phyloP scores from a whole-genome alignment of 2,113 vertebrate species.

The Anolis carolinensis region DNA sequence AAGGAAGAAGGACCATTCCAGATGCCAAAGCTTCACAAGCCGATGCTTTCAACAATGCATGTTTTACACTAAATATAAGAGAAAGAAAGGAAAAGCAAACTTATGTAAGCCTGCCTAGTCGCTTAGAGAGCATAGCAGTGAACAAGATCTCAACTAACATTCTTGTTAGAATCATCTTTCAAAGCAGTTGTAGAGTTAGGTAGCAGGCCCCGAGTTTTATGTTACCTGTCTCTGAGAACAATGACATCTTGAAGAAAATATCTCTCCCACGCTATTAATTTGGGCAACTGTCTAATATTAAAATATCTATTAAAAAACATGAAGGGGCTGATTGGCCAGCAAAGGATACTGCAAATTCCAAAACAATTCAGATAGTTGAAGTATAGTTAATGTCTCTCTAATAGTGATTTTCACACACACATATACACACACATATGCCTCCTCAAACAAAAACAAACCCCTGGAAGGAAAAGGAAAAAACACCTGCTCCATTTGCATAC shows the following conservation, averaged over 20 bases:
- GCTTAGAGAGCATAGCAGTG: slow-evolving; percentile 59
- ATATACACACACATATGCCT: slow-evolving; percentile 49
- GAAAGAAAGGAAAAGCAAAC: no score
- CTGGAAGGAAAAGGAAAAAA: slow-evolving; percentile 71
- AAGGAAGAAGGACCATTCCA: slow-evolving; percentile 39
- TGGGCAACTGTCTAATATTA: slow-evolving; percentile 64
- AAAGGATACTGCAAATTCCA: slow-evolving; percentile 76
- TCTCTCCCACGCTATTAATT: slow-evolving; percentile 48
- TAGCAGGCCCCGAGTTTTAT: not conserved
- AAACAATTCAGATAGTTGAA: slow-evolving; percentile 74
- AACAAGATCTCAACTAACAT: slow-evolving; percentile 46
- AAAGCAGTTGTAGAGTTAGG: not conserved
- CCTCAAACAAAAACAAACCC: slow-evolving; percentile 74
- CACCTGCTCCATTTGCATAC: slow-evolving; percentile 77
- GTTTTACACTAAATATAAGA: slow-evolving; percentile 45
- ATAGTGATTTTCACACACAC: slow-evolving; percentile 40
- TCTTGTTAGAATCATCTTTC: slow-evolving; percentile 52
- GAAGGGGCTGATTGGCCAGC: slow-evolving; percentile 70
- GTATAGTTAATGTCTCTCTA: slow-evolving; percentile 27
- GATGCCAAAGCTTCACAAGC: slow-evolving; percentile 59
- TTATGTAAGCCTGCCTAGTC: slow-evolving; percentile 49
- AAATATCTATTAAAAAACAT: slow-evolving; percentile 73
- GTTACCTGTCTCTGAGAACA: slow-evolving; percentile 15
- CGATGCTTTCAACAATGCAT: slow-evolving; percentile 48
- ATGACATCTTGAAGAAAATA: slow-evolving; percentile 18